Evolutionary conservation across 2,113 vertebrate species (phyloP), one percentile per base, ranked within the genome.

Genomic region (Sinocyclocheilus grahami): DNA sequence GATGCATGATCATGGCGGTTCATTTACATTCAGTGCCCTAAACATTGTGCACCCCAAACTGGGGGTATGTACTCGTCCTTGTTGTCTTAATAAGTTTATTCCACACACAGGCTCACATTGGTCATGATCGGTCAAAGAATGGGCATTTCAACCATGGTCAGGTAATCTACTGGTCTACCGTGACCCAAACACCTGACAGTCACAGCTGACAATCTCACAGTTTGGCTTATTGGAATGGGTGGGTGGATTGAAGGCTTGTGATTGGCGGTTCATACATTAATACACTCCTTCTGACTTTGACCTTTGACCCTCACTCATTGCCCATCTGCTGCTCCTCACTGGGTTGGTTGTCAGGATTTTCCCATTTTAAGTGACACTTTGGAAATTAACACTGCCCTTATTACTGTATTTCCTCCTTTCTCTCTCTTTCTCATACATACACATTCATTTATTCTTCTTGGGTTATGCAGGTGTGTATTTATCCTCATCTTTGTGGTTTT

Each of bases 111-210:
- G 95, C 91, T 84, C 27, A 92, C 89, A 85, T 89, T 72, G 87
- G 86, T 84, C 85, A 65, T 20, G 89, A 86, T 78, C 90, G 82
- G 46, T 86, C 93, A 93, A 96, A 92, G 94, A 96, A 95, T 93
- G 95, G 94, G 87, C 90, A 93, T 94, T 95, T 93, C 91, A 93
- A 92, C 91, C 81, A 93, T 75, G 92, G 92, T 93, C 94, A 96
- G 95, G 95, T 96, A 96, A 95, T 91, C 65, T 78, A 81, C 81
- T 83, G 76, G 85, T 84, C 76, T 79, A 46, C 84, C 76, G 67
- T 89, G 88, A 90, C 74, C 85, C 80, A 88, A 53, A 89, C 86
- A 88, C 86, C 86, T 76, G 69, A 75, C 86, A 82, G 46, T 87
- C 42, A 74, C 75, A 63, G 63, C 69, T 85, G 84, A 71, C 78